Percentiles rank a stretch among this genome's conserved stretches.
phyloP scores from a whole-genome alignment of 2,888 invertebrate genomes.

The Pomacea canaliculata region DNA sequence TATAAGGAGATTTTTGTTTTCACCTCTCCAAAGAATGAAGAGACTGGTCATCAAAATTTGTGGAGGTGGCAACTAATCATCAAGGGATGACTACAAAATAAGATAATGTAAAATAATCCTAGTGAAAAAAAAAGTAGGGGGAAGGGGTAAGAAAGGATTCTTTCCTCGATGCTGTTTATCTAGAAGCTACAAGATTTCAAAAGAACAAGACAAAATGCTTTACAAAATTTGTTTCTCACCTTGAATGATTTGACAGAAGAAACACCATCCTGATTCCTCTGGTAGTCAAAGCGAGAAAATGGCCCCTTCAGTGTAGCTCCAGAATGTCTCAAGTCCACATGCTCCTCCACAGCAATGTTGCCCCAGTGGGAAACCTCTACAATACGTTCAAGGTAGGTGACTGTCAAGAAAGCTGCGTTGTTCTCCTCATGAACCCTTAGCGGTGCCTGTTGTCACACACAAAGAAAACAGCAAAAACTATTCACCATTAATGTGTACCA shows the following conservation, averaged over 20 bases:
- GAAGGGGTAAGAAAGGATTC: no score
- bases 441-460: slow-evolving; percentile 66
- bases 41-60: no score
- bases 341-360: slow-evolving; percentile 96
- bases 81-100: no score
- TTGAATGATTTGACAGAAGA: slow-evolving; percentile 93
- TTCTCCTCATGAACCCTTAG: slow-evolving; percentile 93
- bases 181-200: no score
- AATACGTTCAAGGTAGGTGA: slow-evolving; percentile 84
- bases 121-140: background rate
- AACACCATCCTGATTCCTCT: slow-evolving; percentile 88
- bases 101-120: no score
- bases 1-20: no score
- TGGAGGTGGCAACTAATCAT: no score
- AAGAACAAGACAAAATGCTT: background rate
- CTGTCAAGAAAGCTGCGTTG: slow-evolving; percentile 95
- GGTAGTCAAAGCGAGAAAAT: slow-evolving; percentile 97
- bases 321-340: slow-evolving; percentile 89
- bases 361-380: slow-evolving; percentile 99
- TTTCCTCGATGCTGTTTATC: no score
- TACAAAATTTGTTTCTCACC: slow-evolving; percentile 68
- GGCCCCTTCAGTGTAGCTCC: slow-evolving; percentile 94
- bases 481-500: no score
- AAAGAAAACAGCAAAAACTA: background rate
- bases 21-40: no score